Evolutionary conservation across 2,113 vertebrate genomes (phyloP), one percentile per base, ranked within the genome.

Genomic region (Cryptomyrus ogoouensis): DNA sequence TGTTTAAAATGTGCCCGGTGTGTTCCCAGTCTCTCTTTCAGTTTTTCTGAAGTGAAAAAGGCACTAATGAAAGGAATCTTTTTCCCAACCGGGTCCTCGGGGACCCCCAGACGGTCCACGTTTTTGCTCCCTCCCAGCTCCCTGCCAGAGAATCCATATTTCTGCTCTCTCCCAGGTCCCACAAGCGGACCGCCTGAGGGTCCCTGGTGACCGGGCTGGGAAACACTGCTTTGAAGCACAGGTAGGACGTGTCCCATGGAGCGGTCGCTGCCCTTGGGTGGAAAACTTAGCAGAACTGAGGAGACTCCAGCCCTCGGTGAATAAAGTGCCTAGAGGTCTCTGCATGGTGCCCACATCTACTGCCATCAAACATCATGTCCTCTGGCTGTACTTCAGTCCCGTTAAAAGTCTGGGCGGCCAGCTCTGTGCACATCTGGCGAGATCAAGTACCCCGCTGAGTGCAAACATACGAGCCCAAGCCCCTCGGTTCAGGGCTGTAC

Each of bases 381-480:
- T 74, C 62, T 7, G 44, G 44, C 62, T 53, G 39, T 70, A 89
- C 46, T n/a, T 49, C 42, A 74, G 62, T 24, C 62, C 42, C n/a
- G 3, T 47, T 49, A 66, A 56, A 70, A 47, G 88, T 35, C n/a
- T 50, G 47, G 10, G 24, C 46, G 47, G n/a, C 52, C 87, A 39
- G 77, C 50, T 44, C 49, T 0, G 35, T 3, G 12, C 74, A 42
- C 27, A 83, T 88, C 50, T 39, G 52, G 15, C 24, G n/a, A 7
- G 84, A 77, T 35, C 21, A 6, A 84, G 84, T 10, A 66, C 62
- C 62, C 24, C 58, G 24, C 53, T n/a, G 66, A 47, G 0, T 7
- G 52, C 66, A 93, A 90, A 92, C 24, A 80, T 35, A 90, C 13
- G 89, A 27, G 77, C 39, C 17, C 58, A 58, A 90, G 15, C 52